Percentiles rank a stretch among this genome's conserved stretches.
These are phyloP conservation scores for Orientallactaga bullata DNA, from an alignment of 2,113 vertebrate species.

Conservation along the genomic window DNA sequence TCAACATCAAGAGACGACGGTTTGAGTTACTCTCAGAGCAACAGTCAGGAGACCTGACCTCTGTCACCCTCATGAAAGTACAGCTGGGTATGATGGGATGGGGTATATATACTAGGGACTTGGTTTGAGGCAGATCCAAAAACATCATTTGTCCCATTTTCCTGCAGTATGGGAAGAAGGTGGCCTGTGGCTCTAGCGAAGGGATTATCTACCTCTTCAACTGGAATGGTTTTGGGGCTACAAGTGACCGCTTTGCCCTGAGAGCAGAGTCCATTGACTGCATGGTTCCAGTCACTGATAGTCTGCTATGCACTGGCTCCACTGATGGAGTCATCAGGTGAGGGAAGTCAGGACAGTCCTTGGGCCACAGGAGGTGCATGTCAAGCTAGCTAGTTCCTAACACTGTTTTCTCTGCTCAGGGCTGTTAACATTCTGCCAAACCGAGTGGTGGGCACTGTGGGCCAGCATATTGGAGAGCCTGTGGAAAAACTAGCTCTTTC, in stretches of 20 bases:
- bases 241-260: slow-evolving; percentile 95
- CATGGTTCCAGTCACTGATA: slow-evolving; percentile 93
- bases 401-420: slow-evolving; percentile 81
- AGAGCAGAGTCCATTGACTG: slow-evolving; percentile 95
- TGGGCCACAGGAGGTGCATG: not conserved
- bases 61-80: slow-evolving; percentile 94
- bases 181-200: slow-evolving; percentile 95
- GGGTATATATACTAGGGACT: not conserved
- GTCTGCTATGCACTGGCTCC: slow-evolving; percentile 93
- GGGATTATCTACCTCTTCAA: slow-evolving; percentile 98
- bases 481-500: slow-evolving; percentile 93
- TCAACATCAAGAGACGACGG: slow-evolving; percentile 93
- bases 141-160: not conserved
- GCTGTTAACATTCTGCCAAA: slow-evolving; percentile 95
- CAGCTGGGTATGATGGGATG: not conserved
- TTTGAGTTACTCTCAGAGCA: slow-evolving; percentile 95
- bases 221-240: slow-evolving; percentile 96
- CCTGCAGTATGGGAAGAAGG: slow-evolving; percentile 92
- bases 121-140: not conserved
- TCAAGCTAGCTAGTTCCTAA: not conserved
- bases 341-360: slow-evolving; percentile 48
- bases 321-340: slow-evolving; percentile 96
- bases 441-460: slow-evolving; percentile 94
- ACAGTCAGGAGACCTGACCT: slow-evolving; percentile 95
- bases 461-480: slow-evolving; percentile 94